Conservation (phyloP, 2,113 vertebrate species). For the Atrichornis clamosus region DNA sequence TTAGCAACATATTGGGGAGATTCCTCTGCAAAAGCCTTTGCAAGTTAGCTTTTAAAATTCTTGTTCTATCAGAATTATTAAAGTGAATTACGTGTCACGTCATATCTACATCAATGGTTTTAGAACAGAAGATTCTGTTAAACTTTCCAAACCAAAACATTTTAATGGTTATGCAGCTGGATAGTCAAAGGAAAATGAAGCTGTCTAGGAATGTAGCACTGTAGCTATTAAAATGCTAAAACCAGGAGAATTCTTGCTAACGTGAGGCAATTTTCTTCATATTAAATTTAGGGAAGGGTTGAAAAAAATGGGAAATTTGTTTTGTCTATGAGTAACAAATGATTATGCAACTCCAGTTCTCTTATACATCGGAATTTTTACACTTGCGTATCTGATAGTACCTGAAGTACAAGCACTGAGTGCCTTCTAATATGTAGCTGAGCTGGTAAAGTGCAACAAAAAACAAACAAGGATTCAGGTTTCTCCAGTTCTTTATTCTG, state of each 20-base stretch:
- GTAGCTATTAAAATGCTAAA: background rate
- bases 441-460: background rate
- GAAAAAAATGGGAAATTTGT: background rate
- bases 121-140: background rate
- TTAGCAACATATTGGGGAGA: background rate
- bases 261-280: background rate
- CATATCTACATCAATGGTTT: background rate
- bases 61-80: background rate
- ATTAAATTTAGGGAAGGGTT: background rate
- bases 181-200: background rate
- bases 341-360: background rate
- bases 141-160: background rate
- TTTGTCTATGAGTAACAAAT: background rate
- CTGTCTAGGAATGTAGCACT: background rate
- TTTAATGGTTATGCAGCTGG: background rate
- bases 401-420: background rate
- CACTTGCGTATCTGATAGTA: background rate
- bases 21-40: background rate
- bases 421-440: background rate
- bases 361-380: background rate
- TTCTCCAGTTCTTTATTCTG: background rate
- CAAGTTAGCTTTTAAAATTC: background rate
- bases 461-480: background rate
- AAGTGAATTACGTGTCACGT: fast-evolving
- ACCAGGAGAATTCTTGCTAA: background rate